Base-by-base conservation (phyloP, 2,113 vertebrate genomes). In the Candoia aspera region DNA sequence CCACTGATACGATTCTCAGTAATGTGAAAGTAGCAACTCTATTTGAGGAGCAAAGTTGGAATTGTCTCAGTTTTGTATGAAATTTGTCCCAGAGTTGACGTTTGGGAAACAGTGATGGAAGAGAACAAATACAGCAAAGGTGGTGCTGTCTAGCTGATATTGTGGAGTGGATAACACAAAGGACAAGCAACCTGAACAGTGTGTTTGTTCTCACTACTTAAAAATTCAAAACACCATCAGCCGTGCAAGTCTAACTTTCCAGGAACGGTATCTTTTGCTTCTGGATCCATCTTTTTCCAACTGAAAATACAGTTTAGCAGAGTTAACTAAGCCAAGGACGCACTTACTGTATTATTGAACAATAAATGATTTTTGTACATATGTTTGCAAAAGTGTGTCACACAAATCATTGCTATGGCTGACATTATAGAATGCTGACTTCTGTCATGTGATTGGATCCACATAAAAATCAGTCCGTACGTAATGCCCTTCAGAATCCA, bases 311-410 rank as follows among this genome's bases (percentile, higher is more conserved):
- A 87, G 83, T 4, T 92, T 53, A 90, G 2, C 64, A 24, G 53
- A 11, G 13, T 93, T 53, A 33, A 42, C n/a, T 37, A 90, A 95
- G 60, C 23, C 24, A 29, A 92, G 93, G 93, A 85, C 93, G 92
- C 64, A 17, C 49, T 19, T 29, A 1, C 79, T 94, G 24, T 8
- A 0, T 46, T 85, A 2, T 46, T 91, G 24, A 49, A 46, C 84
- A 96, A 95, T 96, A 96, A 96, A 96, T 93, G 89, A 91, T 96
- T 96, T 96, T 96, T 95, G 6, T 95, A 96, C 19, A 60, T 29
- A 26, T 49, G 86, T 87, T 46, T 94, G 37, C 2, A 4, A 29
- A n/a, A 26, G 4, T 1, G 21, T 91, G 6, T 49, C 10, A n/a
- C 49, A 2, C 12, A 84, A 59, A 12, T 19, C 0, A 1, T 84